A percentile compares a stretch with the other conserved stretches of the same genome.
Evolutionary conservation across 1,140 invertebrate genomes (phyloP).

Genomic region (Dryas iulia): DNA sequence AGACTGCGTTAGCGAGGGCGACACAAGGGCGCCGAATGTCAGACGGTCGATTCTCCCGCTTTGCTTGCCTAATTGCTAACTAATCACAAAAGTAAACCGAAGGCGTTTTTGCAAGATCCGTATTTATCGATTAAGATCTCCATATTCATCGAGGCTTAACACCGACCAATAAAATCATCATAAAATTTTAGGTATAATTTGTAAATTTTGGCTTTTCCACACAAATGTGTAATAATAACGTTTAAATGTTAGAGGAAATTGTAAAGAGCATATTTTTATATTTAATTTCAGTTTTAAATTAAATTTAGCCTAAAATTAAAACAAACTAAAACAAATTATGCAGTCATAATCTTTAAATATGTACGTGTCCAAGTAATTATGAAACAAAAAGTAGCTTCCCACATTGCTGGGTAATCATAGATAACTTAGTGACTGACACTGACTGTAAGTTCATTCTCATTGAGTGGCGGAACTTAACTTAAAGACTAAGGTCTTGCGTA

Average conservation of each 20-base stretch:
- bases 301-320: no score
- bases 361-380: no score
- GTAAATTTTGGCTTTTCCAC: not conserved
- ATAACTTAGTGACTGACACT: no score
- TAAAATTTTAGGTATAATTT: conserved; percentile 2
- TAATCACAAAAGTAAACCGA: conserved; percentile 46
- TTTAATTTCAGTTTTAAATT: not conserved
- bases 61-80: conserved; percentile 61
- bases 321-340: no score
- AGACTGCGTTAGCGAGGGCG: conserved; percentile 37
- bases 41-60: conserved; percentile 63
- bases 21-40: conserved; percentile 64
- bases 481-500: no score
- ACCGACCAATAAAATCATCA: not conserved
- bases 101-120: conserved; percentile 21
- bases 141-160: not conserved
- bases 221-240: not conserved
- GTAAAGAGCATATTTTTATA: not conserved
- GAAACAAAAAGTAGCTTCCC: no score
- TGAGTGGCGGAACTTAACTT: no score
- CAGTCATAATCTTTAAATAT: no score
- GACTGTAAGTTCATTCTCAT: no score
- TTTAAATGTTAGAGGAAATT: not conserved
- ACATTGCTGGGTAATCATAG: no score
- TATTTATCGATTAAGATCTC: conserved; percentile 16